Conservation (phyloP, 1,140 invertebrate genomes). For the Zelostemma sp. region DNA sequence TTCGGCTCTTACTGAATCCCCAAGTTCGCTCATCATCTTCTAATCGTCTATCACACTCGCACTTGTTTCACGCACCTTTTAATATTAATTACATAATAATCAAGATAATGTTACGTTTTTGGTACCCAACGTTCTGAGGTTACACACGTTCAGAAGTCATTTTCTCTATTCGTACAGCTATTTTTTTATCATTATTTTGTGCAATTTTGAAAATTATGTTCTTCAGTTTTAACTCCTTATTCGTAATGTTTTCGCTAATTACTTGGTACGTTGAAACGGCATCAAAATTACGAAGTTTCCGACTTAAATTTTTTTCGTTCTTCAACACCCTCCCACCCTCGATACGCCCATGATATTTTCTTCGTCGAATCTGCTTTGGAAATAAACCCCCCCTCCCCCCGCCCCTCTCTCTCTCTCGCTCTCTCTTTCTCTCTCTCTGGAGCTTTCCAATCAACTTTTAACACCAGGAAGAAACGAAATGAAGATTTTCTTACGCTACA, state of each 20-base stretch:
- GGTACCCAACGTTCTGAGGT: background rate
- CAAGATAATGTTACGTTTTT: background rate
- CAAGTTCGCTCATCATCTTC: background rate
- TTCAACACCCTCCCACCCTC: background rate
- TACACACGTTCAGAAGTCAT: background rate
- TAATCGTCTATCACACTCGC: background rate
- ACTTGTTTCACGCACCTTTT: background rate
- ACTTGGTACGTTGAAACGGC: too few relatives aligned
- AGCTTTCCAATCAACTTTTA: too few relatives aligned
- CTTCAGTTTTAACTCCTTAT: background rate
- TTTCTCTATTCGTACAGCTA: background rate
- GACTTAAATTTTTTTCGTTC: background rate
- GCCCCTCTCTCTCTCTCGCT: too few relatives aligned
- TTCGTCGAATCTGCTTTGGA: background rate
- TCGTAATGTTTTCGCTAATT: too few relatives aligned
- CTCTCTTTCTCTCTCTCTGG: too few relatives aligned
- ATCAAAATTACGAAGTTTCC: too few relatives aligned
- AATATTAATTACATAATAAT: conserved; percentile 2
- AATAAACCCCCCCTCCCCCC: too few relatives aligned
- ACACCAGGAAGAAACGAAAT: background rate
- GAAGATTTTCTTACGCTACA: too few relatives aligned
- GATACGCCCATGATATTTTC: background rate
- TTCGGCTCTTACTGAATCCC: background rate
- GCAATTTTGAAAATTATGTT: background rate
- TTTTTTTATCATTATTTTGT: background rate